Percentiles rank a stretch among this genome's conserved stretches.
These are phyloP conservation scores for Globia sparganii DNA, from an alignment of 2,888 invertebrate genomes.

Conservation along the genomic window DNA sequence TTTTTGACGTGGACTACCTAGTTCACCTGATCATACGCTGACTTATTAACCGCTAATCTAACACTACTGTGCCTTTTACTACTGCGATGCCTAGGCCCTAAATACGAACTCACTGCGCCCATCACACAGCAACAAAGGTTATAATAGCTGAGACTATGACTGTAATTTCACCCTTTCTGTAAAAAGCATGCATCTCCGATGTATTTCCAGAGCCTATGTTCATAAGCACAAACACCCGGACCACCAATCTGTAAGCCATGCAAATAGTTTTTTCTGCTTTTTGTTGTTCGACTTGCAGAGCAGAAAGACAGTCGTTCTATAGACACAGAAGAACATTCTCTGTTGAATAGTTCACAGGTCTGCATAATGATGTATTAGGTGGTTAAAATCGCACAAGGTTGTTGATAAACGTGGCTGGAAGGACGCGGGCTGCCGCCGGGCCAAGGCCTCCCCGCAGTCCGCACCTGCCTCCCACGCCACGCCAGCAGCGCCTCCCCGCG, in stretches of 20 bases:
- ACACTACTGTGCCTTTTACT: not conserved
- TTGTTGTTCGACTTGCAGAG: not conserved
- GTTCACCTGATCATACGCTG: not conserved
- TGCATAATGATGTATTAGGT: constrained; percentile 59
- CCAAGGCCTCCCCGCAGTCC: constrained; percentile 77
- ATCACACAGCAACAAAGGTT: not conserved
- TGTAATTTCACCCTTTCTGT: not conserved
- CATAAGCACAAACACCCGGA: not conserved
- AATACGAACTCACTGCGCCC: not conserved
- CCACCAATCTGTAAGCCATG: not conserved
- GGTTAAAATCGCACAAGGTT: constrained; percentile 80
- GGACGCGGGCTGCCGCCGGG: constrained; percentile 82
- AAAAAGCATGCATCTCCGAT: not conserved
- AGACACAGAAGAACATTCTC: constrained; percentile 1
- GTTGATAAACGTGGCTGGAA: constrained; percentile 80
- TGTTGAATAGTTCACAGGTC: constrained; percentile 40
- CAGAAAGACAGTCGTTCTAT: constrained; percentile 2
- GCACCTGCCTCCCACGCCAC: constrained; percentile 74
- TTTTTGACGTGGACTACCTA: not conserved
- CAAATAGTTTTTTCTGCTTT: not conserved
- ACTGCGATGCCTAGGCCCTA: not conserved
- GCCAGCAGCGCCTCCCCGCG: constrained; percentile 63
- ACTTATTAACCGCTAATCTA: not conserved
- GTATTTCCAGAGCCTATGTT: constrained; percentile 5
- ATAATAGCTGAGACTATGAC: not conserved